Percentiles rank a stretch among this genome's conserved stretches.
Conservation (phyloP, 2,888 invertebrate genomes). For the Clivina fossor region DNA sequence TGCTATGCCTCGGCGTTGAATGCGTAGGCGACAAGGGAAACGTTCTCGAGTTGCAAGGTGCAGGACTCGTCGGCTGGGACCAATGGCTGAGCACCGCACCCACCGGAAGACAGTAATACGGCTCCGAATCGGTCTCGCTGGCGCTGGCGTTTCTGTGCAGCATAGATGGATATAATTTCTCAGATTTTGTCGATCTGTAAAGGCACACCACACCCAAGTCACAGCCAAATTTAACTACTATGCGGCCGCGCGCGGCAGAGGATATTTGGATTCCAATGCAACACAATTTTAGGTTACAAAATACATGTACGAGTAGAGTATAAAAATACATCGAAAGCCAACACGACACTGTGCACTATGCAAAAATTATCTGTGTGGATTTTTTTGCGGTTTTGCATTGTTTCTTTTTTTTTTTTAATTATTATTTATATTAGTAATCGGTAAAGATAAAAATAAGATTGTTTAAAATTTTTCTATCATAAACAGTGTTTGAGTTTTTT, state of each 20-base stretch:
- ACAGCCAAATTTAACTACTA: slow-evolving; percentile 21
- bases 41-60: slow-evolving; percentile 57
- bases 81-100: slow-evolving; percentile 60
- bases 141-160: slow-evolving; percentile 74
- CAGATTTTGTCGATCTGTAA: slow-evolving; percentile 89
- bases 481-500: too few relatives aligned
- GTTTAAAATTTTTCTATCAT: too few relatives aligned
- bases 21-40: slow-evolving; percentile 65
- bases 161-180: slow-evolving; percentile 93
- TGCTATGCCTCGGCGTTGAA: slow-evolving; percentile 60
- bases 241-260: neutral
- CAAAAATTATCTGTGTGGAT: too few relatives aligned
- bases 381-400: slow-evolving; percentile 26
- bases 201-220: slow-evolving; percentile 39
- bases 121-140: slow-evolving; percentile 79
- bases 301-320: neutral
- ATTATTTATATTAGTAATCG: too few relatives aligned
- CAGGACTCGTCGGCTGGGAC: slow-evolving; percentile 76
- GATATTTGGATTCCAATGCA: too few relatives aligned
- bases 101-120: slow-evolving; percentile 83
- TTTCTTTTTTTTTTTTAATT: too few relatives aligned
- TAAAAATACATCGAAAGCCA: slow-evolving; percentile 40
- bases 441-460: too few relatives aligned
- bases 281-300: too few relatives aligned
- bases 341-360: slow-evolving; percentile 35